Evolutionary conservation across 2,797 vertebrate genomes (phyloP), one percentile per base, ranked within the genome.

Genomic region (Dendrocincla tyrannina): DNA sequence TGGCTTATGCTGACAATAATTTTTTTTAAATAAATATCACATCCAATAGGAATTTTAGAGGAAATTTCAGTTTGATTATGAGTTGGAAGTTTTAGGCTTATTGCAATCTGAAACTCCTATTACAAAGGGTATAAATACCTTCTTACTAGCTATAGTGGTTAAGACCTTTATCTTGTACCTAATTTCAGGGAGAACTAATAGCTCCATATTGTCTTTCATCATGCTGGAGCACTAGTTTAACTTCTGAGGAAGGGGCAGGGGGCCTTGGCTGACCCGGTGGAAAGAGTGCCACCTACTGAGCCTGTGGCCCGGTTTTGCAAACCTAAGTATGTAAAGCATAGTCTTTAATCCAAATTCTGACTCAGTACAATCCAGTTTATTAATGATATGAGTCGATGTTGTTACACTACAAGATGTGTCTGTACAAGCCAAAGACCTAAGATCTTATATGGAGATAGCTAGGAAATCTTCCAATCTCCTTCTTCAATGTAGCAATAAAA

Each of bases 271-370:
- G 76, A 58, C 42, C 39, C 5, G 82, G 70, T 69, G 79, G 59
- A 84, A 49, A 96, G 79, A 94, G 85, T 95, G 95, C 95, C 96
- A 95, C 69, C 94, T 97, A 37, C 74, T 89, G 93, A 96, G 70
- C 35, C 4, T 37, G 17, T 60, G 69, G 30, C 68, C 79, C 7
- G 3, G 42, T 66, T 92, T 60, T 87, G 82, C 67, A 85, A 84
- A 84, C 1, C 1, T 62, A 47, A 52, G 78, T 56, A 62, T 87
- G 55, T 73, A 70, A 66, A 94, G 59, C 33, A 5, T 5, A 76
- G 70, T 69, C 95, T 94, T 78, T 95, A 89, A 89, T 93, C 50
- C 75, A 93, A 77, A 81, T 93, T 89, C 76, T 96, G 95, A 95
- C 92, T 95, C 93, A 96, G 60, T 81, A 84, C 83, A 82, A 89